Evolutionary conservation across 2,888 invertebrate species (phyloP), one percentile per base, ranked within the genome.

Genomic region (Calameuta filiformis): DNA sequence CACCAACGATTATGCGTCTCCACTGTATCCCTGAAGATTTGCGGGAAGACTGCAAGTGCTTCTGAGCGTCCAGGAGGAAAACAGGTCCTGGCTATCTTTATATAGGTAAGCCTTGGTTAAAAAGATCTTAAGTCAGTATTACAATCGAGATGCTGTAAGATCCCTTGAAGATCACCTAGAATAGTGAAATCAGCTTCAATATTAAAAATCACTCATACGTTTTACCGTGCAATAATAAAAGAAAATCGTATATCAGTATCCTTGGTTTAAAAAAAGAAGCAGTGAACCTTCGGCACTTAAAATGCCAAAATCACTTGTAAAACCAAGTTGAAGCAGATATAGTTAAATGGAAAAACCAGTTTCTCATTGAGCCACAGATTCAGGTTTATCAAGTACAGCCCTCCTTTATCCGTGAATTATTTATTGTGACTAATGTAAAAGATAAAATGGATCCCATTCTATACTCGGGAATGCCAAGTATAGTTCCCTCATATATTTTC

Each of bases 271-370:
- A 56, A 56, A 23, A 56, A 9, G 23, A 6, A 40, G 2, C 15
- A 56, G 56, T 23, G 9, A 23, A 56, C 56, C 56, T 23, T 9
- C 56, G 23, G 23, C 23, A 56, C 56, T 23, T 56, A 23, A 56
- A 56, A 23, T 56, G 23, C 23, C 56, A 56, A 9, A 56, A 56
- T 9, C 56, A 56, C 56, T 56, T 56, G 56, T 56, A 56, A 56
- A 23, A 23, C 56, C 56, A 56, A 56, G 56, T 56, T 56, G 56
- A 56, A 56, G 56, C 9, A 56, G 56, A 56, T 56, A 71, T 71
- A 71, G 31, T 31, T 71, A 30, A 33, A 33, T 71, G 71, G 71
- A 71, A 71, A 71, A 71, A 71, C 71, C 71, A 71, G 71, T 71
- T 71, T 34, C 71, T 56, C 56, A 56, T 23, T 56, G 23, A 56